Evolutionary conservation across 2,113 vertebrate genomes (phyloP).

Genomic region (Nycticebus coucang): DNA sequence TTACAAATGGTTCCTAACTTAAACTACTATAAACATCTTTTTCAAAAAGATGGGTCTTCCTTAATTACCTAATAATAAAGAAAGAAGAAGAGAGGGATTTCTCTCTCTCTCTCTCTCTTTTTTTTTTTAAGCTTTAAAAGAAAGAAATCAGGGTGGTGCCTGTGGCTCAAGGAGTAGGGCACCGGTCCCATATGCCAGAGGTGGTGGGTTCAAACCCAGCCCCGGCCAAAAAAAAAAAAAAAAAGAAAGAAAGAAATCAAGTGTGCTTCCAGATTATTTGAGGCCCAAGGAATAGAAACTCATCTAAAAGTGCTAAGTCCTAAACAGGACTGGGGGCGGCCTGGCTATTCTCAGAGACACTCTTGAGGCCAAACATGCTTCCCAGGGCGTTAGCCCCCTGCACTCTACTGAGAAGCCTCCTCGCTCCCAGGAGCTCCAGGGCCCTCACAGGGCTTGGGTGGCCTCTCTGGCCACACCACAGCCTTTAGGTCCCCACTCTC

Average conservation of each 20-base stretch:
- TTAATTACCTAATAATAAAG: rapidly evolving
- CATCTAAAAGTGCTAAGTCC: not conserved
- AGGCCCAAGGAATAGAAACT: not conserved
- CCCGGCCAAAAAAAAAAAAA: too few relatives aligned
- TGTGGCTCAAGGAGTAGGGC: too few relatives aligned
- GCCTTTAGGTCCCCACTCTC: not conserved
- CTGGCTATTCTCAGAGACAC: too few relatives aligned
- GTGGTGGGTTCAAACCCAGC: too few relatives aligned
- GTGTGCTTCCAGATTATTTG: not conserved
- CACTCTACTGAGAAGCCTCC: not conserved
- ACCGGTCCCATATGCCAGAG: too few relatives aligned
- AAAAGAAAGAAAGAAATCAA: not conserved
- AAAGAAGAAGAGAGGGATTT: not conserved
- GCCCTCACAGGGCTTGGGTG: rapidly evolving
- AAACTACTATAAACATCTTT: not conserved
- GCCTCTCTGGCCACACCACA: not conserved
- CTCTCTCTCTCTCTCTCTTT: not conserved
- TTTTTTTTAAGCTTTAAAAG: not conserved
- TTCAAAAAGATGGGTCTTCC: too few relatives aligned
- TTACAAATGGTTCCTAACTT: not conserved
- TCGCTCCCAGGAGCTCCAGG: not conserved
- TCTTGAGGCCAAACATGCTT: not conserved
- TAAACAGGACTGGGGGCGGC: not conserved
- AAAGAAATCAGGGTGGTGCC: not conserved
- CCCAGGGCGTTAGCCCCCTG: too few relatives aligned